Percentiles rank a stretch among this genome's conserved stretches.
Evolutionary conservation across 2,113 vertebrate genomes (phyloP).

Genomic region (Bothrops jararaca): DNA sequence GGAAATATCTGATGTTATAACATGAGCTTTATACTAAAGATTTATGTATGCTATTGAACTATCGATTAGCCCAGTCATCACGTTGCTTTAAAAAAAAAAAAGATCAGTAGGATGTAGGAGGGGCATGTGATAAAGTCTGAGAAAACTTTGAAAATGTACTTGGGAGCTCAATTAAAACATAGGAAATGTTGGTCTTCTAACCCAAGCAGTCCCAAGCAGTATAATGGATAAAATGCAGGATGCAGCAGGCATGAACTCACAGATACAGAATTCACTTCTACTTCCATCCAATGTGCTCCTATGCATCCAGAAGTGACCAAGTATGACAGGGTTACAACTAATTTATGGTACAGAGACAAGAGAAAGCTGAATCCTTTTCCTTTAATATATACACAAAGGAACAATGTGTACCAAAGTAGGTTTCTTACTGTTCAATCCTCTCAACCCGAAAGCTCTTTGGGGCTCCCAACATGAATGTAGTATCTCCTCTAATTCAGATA

Average conservation of each 20-base stretch:
- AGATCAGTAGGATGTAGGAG: not conserved
- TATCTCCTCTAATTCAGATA: not conserved
- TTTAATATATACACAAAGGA: not conserved
- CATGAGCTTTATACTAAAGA: too few species aligned
- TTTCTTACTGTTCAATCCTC: not conserved
- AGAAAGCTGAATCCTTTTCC: not conserved
- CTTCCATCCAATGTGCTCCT: not conserved
- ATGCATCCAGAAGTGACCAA: not conserved
- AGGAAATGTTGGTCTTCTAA: not conserved
- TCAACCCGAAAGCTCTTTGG: too few species aligned
- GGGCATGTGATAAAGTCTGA: not conserved
- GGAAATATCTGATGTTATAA: too few species aligned
- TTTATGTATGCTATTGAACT: too few species aligned
- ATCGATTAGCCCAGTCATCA: too few species aligned
- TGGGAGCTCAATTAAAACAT: not conserved
- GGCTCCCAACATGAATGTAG: too few species aligned
- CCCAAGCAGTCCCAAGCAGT: not conserved
- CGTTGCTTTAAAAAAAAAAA: not conserved
- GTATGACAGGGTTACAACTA: not conserved
- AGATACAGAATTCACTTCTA: not conserved
- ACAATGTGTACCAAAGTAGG: not conserved
- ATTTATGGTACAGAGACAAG: not conserved
- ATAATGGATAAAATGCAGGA: too few species aligned
- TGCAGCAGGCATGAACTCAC: not conserved
- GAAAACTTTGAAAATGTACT: not conserved